A percentile compares a stretch with the other conserved stretches of the same genome.
These are phyloP conservation scores for Drosophila gunungcola DNA, from an alignment of 1,140 invertebrate species.

Conservation along the genomic window DNA sequence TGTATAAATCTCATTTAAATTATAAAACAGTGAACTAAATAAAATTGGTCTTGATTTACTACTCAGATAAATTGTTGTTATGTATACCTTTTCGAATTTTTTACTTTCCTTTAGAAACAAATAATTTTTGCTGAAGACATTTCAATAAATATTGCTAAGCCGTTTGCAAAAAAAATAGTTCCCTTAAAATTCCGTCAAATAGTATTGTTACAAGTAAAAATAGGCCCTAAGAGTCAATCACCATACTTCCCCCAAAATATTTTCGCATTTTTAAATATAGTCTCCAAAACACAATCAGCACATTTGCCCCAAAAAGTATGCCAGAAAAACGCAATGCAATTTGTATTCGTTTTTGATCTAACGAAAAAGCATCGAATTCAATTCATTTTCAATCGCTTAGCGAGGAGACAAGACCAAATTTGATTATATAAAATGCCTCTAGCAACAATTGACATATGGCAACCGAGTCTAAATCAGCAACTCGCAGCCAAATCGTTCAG, in stretches of 20 bases:
- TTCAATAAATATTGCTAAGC: too few species aligned
- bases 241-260: background rate
- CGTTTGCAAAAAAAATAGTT: too few species aligned
- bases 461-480: conserved; percentile 6
- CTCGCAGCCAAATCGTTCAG: conserved; percentile 30
- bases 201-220: too few species aligned
- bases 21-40: too few species aligned
- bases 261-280: background rate
- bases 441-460: conserved; percentile 46
- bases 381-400: conserved; percentile 49
- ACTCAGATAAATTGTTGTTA: too few species aligned
- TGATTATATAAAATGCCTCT: conserved; percentile 61
- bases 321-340: conserved; percentile 24
- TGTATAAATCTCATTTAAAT: too few species aligned
- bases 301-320: conserved; percentile 51
- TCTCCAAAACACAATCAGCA: background rate
- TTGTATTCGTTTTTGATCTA: conserved; percentile 43
- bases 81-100: too few species aligned
- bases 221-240: too few species aligned
- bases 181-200: too few species aligned
- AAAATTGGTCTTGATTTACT: too few species aligned
- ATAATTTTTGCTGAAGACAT: too few species aligned
- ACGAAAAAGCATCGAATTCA: conserved; percentile 47
- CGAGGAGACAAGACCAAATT: conserved; percentile 47
- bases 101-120: too few species aligned